phyloP scores from a whole-genome alignment of 2,888 invertebrate genomes.

The Phania funesta region DNA sequence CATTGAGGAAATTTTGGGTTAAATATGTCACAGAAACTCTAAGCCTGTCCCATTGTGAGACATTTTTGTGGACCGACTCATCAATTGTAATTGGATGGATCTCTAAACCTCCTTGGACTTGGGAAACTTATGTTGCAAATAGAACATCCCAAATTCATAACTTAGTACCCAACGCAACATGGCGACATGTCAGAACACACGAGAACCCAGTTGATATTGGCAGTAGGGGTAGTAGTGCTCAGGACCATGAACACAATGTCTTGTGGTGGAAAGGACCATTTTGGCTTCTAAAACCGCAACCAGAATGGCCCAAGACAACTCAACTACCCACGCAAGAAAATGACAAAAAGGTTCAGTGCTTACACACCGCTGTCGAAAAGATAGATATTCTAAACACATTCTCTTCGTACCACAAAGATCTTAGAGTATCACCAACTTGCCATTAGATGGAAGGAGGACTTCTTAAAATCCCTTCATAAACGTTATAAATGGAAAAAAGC shows the following conservation, averaged over 20 bases:
- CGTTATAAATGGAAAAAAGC: too few species aligned
- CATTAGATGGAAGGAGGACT: too few species aligned
- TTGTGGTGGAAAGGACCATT: neutral
- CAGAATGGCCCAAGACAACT: neutral
- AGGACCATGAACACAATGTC: neutral
- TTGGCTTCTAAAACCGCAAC: neutral
- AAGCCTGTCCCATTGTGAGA: neutral
- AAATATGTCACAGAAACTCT: neutral
- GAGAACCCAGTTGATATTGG: conserved; percentile 19
- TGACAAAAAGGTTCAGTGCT: neutral
- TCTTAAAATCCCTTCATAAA: too few species aligned
- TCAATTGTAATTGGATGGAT: neutral
- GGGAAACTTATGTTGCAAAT: conserved; percentile 25
- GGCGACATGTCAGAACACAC: neutral
- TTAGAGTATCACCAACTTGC: neutral
- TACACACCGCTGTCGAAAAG: neutral
- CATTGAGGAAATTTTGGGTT: too few species aligned
- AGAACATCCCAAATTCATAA: conserved; percentile 9
- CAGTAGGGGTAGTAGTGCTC: neutral
- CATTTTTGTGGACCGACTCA: conserved; percentile 11
- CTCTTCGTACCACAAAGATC: neutral
- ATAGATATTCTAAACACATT: neutral
- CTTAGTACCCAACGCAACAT: neutral
- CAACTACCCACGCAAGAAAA: neutral
- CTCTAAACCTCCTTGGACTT: neutral